Evolutionary conservation across 2,113 vertebrate species (phyloP).

Genomic region (Glaucomys volans): DNA sequence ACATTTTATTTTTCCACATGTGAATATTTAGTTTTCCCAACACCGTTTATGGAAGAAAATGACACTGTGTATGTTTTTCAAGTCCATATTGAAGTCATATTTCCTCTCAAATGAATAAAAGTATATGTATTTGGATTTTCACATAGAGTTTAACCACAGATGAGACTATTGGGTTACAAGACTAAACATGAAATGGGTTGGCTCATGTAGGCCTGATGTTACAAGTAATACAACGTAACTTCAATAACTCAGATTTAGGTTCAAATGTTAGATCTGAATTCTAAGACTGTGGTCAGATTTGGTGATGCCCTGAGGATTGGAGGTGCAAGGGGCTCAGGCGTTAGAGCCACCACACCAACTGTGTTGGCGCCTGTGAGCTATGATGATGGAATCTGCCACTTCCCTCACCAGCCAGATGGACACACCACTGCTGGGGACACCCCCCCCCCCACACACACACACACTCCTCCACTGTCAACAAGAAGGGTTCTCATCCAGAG

Average conservation of each 20-base stretch:
- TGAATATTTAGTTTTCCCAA: background rate
- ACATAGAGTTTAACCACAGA: background rate
- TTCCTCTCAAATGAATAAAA: conserved; percentile 12
- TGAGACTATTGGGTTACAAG: background rate
- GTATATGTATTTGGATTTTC: background rate
- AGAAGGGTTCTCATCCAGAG: background rate
- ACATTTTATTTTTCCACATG: background rate
- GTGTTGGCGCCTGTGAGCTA: background rate
- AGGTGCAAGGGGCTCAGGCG: background rate
- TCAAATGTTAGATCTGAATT: background rate
- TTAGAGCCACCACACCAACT: fast-evolving
- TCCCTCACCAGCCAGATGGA: background rate
- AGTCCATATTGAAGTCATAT: background rate
- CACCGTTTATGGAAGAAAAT: background rate
- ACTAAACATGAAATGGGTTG: background rate
- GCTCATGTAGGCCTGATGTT: background rate
- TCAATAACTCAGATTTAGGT: background rate
- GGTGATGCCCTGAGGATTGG: background rate
- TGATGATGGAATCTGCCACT: background rate
- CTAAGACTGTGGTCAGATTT: background rate
- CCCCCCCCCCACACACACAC: too few relatives aligned
- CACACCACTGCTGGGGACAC: background rate
- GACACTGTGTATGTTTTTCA: background rate
- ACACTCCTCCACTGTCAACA: background rate
- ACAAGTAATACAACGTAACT: background rate